Conservation (phyloP, 2,797 vertebrate species). For the Hapalemur alaotrensis region DNA sequence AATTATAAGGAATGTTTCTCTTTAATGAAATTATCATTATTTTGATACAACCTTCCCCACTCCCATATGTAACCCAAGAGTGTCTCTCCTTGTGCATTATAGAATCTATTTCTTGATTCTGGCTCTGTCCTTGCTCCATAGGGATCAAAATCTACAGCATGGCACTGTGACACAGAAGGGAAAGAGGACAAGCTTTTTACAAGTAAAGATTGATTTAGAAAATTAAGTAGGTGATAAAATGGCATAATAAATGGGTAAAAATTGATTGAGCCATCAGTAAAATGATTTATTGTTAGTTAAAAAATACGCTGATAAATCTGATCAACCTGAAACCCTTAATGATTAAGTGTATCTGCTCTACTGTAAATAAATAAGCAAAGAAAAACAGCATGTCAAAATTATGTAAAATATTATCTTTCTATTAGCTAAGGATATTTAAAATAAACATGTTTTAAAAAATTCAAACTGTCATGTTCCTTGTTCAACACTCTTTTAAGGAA, state of each 20-base stretch:
- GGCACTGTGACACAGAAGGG: not conserved
- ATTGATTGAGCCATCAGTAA: conserved; percentile 66
- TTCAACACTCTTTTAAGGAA: not conserved
- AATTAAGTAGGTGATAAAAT: conserved; percentile 68
- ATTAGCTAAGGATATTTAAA: not conserved
- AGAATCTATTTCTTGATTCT: not conserved
- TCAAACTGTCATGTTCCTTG: not conserved
- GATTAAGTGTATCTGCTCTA: conserved; percentile 30
- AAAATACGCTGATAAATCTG: conserved; percentile 66
- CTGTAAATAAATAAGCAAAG: not conserved
- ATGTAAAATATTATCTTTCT: not conserved
- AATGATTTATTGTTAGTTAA: conserved; percentile 61
- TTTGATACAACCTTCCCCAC: not conserved
- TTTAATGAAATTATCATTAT: not conserved
- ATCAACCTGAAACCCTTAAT: conserved; percentile 50
- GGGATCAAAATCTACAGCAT: conserved; percentile 5
- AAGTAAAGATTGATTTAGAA: conserved; percentile 63
- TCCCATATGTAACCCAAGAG: not conserved
- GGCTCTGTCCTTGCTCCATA: not conserved
- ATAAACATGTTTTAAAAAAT: not conserved
- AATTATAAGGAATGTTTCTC: not conserved
- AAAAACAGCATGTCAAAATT: not conserved
- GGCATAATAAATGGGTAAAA: conserved; percentile 65
- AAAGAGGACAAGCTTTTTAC: conserved; percentile 41
- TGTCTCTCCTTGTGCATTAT: not conserved